phyloP scores from a whole-genome alignment of 2,797 vertebrate genomes.

The Pseudopleuronectes americanus region DNA sequence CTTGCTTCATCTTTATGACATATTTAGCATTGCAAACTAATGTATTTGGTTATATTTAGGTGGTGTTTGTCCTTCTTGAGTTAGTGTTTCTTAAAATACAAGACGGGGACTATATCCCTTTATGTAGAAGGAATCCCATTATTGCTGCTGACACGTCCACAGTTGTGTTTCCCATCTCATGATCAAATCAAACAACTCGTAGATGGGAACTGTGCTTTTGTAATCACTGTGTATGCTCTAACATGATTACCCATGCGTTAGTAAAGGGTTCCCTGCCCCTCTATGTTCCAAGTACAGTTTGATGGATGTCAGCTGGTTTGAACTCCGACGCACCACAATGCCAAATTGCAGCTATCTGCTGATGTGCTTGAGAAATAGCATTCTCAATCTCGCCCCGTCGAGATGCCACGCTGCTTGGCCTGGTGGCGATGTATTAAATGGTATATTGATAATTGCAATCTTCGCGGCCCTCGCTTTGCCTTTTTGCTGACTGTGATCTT shows the following conservation, averaged over 20 bases:
- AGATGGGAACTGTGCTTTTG: constrained; percentile 36
- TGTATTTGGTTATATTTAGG: no score
- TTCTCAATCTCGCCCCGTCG: constrained; percentile 78
- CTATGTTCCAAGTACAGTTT: constrained; percentile 64
- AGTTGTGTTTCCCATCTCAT: constrained; percentile 22
- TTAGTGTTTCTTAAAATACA: background rate
- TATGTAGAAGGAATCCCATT: constrained; percentile 23
- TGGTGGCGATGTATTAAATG: constrained; percentile 80
- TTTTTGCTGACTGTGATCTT: constrained; percentile 82
- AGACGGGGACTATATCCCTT: background rate
- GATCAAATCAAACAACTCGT: constrained; percentile 49
- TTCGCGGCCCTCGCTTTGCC: constrained; percentile 59
- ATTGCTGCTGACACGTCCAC: constrained; percentile 19
- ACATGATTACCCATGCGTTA: constrained; percentile 42
- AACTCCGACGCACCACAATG: constrained; percentile 50
- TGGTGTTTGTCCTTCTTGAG: no score
- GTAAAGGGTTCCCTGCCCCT: constrained; percentile 37
- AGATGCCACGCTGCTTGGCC: constrained; percentile 75
- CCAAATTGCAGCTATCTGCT: constrained; percentile 79
- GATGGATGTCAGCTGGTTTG: constrained; percentile 74
- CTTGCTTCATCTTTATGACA: no score
- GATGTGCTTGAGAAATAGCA: constrained; percentile 80
- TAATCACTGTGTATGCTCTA: constrained; percentile 45
- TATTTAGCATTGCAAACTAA: no score
- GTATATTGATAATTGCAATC: constrained; percentile 86